These are phyloP conservation scores for Drosophila macrospina DNA, from an alignment of 2,888 invertebrate genomes.

Conservation along the genomic window DNA sequence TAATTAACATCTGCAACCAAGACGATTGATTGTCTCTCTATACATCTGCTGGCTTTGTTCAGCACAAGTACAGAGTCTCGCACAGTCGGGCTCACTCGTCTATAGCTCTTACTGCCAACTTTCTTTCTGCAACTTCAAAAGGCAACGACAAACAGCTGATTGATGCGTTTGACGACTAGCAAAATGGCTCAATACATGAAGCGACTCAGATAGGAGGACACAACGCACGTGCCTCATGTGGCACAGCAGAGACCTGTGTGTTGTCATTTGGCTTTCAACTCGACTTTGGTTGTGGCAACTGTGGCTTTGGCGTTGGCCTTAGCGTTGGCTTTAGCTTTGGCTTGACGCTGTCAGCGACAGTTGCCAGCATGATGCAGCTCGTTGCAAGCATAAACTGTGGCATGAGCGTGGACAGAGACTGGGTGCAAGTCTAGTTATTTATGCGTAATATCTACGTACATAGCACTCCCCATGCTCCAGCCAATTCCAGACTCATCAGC, in stretches of 20 bases:
- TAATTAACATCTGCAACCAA: not conserved
- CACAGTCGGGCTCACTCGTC: not conserved
- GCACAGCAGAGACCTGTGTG: conserved; percentile 50
- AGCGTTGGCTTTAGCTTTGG: conserved; percentile 57
- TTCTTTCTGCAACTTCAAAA: conserved; percentile 47
- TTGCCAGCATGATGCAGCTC: conserved; percentile 49
- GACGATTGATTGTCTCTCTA: not conserved
- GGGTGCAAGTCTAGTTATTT: conserved; percentile 58
- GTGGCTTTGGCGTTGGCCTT: not conserved
- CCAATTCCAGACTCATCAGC: conserved; percentile 36
- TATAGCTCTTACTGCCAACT: not conserved
- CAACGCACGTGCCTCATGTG: conserved; percentile 15
- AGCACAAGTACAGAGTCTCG: not conserved
- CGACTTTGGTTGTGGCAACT: conserved; percentile 10
- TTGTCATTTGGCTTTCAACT: conserved; percentile 52
- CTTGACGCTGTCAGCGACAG: conserved; percentile 62
- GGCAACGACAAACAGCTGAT: conserved; percentile 64
- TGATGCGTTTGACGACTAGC: conserved; percentile 58
- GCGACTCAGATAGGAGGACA: conserved; percentile 11
- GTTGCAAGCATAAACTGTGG: conserved; percentile 14
- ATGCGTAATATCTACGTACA: conserved; percentile 75
- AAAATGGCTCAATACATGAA: conserved; percentile 48
- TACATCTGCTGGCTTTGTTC: no score
- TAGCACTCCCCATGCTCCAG: not conserved
- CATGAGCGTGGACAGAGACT: conserved; percentile 2